Evolutionary conservation across 2,888 invertebrate species (phyloP).

Genomic region (Holacanthella duospinosa): DNA sequence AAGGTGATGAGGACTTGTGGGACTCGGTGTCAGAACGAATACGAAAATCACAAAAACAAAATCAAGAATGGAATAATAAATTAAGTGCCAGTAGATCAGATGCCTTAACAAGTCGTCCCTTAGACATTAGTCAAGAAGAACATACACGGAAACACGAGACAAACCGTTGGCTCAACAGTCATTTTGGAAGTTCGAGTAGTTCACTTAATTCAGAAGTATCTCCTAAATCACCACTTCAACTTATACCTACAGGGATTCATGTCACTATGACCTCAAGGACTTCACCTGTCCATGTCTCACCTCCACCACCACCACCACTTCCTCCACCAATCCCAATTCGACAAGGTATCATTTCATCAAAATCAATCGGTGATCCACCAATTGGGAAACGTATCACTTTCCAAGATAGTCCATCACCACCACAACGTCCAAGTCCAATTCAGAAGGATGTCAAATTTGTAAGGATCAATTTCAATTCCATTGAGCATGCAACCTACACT

Average conservation of each 20-base stretch:
- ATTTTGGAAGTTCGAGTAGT: constrained; percentile 54
- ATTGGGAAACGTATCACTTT: constrained; percentile 36
- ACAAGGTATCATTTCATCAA: not conserved
- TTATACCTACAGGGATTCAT: constrained; percentile 34
- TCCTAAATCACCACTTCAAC: constrained; percentile 31
- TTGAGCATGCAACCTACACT: too few species aligned
- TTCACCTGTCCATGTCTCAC: constrained; percentile 30
- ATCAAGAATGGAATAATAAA: constrained; percentile 10
- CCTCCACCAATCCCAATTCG: constrained; percentile 12
- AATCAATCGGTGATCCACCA: not conserved
- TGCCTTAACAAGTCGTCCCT: constrained; percentile 64
- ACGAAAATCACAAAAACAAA: constrained; percentile 41
- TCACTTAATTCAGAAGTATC: constrained; percentile 35
- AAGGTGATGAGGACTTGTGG: constrained; percentile 58
- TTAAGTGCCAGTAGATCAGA: constrained; percentile 43
- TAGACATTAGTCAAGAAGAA: constrained; percentile 78
- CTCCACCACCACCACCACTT: constrained; percentile 24
- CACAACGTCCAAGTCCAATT: constrained; percentile 27
- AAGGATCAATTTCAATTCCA: constrained; percentile 7
- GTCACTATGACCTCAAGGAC: constrained; percentile 37
- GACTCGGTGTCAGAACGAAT: constrained; percentile 67
- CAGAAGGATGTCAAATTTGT: constrained; percentile 37
- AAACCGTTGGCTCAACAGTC: constrained; percentile 80
- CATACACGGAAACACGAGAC: constrained; percentile 81
- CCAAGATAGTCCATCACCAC: constrained; percentile 28